Evolutionary conservation across 2,797 vertebrate genomes (phyloP).

Genomic region (Spinus olivaceus): DNA sequence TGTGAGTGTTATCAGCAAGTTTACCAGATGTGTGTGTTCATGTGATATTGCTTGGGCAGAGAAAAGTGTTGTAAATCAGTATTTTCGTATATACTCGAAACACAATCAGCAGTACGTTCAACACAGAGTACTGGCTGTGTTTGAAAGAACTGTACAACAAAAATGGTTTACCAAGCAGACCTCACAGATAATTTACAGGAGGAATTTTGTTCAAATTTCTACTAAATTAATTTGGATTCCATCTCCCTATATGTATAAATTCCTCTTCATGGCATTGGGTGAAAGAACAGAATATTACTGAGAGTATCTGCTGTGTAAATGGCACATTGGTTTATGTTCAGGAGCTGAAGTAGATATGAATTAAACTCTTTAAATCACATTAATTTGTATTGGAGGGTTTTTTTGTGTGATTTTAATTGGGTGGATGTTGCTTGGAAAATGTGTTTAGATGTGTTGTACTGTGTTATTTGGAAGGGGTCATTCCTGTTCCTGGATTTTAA

Average conservation of each 20-base stretch:
- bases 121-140: neutral
- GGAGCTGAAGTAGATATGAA: neutral
- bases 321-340: neutral
- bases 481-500: neutral
- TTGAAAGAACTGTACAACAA: neutral
- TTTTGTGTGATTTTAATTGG: neutral
- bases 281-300: neutral
- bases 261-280: neutral
- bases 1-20: neutral
- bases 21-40: neutral
- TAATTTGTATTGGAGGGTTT: neutral
- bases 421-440: neutral
- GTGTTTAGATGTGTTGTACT: neutral
- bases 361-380: neutral
- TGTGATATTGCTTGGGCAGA: neutral
- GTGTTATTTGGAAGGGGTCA: neutral
- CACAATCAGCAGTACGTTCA: neutral
- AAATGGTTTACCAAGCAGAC: neutral
- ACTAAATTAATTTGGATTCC: neutral
- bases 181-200: neutral
- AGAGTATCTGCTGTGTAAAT: neutral
- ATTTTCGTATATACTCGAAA: neutral
- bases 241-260: neutral
- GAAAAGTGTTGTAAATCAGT: neutral
- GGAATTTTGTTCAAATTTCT: neutral